Conservation (phyloP, 2,888 invertebrate genomes). For the Pseudeuparius sepicola region DNA sequence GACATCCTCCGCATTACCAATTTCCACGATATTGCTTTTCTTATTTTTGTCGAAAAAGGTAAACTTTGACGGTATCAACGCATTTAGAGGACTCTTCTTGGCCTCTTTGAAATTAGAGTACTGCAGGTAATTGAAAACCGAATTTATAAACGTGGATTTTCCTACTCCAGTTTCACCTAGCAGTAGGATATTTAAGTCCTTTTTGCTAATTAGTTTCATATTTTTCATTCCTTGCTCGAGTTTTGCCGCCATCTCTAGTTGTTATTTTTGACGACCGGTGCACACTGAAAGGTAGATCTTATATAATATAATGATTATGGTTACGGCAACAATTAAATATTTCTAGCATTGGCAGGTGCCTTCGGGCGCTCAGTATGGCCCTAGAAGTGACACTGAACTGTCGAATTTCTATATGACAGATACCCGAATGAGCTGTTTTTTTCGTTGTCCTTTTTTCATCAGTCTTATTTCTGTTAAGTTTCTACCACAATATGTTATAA, state of each 20-base stretch:
- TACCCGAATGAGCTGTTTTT: too few relatives aligned
- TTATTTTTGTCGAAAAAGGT: conserved; percentile 26
- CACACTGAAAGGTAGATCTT: too few relatives aligned
- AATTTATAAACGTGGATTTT: conserved; percentile 36
- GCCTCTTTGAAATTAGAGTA: conserved; percentile 25
- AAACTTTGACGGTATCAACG: conserved; percentile 30
- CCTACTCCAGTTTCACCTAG: conserved; percentile 35
- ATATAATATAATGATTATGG: too few relatives aligned
- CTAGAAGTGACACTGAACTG: too few relatives aligned
- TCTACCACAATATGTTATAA: too few relatives aligned
- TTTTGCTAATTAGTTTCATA: conserved; percentile 5
- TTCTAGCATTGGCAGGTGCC: too few relatives aligned
- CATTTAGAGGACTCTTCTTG: conserved; percentile 22
- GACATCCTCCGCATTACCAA: conserved; percentile 26
- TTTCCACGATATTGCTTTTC: conserved; percentile 19
- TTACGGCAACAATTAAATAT: too few relatives aligned
- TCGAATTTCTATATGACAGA: too few relatives aligned
- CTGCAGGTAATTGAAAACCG: conserved; percentile 32
- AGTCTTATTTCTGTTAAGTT: too few relatives aligned
- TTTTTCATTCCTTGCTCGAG: not conserved
- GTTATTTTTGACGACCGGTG: too few relatives aligned
- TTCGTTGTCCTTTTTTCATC: too few relatives aligned
- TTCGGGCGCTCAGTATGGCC: too few relatives aligned
- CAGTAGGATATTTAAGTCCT: conserved; percentile 32
- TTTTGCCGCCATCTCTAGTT: not conserved